Base-by-base conservation (phyloP, 2,113 vertebrate genomes). In the Pangasianodon gigas region DNA sequence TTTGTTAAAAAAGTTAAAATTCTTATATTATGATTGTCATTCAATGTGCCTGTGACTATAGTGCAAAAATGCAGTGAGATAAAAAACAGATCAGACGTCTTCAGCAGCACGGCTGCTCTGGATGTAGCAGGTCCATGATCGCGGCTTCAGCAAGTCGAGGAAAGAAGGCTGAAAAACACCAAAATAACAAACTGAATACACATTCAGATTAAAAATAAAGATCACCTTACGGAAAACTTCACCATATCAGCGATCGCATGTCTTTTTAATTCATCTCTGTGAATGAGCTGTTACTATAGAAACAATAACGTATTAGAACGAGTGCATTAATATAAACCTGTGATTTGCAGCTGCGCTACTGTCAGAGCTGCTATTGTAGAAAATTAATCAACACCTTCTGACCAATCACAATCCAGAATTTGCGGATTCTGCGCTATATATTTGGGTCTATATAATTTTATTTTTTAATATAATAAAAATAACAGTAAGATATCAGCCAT, bases 81-180 rank as follows among this genome's bases (percentile, higher is more conserved):
- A 10, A 4, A 46, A 46, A 29, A 46, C 48, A 79, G 44, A 18
- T 60, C 41, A 52, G 0, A 92, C 88, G 86, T 87, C 44, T 32
- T 89, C 37, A 14, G 24, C 54, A 58, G 75, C 80, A 52, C 81
- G 52, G 46, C 60, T 71, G 75, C 67, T 89, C 60, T 95, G 94
- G 0, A 67, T 69, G 7, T 95, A 95, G 92, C 98, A 99, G 0
- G 95, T 97, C 98, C 98, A 99, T 0, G 98, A 98, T 6, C 96
- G 97, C 85, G 98, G 98, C 91, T 95, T 97, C 93, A 99, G 87
- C 69, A 98, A 95, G 88, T 99, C 97, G 86, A 98, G 83, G 90
- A 98, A 96, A 0, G 95, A 96, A 18, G 97, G 95, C 98, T 99
- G 93, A 6, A 89, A 95, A 65, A 80, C 52, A 46, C 56, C 60